Evolutionary conservation across 92 coral and sea anemone genomes (phyloP), one percentile per base, ranked within the genome.

Genomic region (Scolanthus callimorphus): DNA sequence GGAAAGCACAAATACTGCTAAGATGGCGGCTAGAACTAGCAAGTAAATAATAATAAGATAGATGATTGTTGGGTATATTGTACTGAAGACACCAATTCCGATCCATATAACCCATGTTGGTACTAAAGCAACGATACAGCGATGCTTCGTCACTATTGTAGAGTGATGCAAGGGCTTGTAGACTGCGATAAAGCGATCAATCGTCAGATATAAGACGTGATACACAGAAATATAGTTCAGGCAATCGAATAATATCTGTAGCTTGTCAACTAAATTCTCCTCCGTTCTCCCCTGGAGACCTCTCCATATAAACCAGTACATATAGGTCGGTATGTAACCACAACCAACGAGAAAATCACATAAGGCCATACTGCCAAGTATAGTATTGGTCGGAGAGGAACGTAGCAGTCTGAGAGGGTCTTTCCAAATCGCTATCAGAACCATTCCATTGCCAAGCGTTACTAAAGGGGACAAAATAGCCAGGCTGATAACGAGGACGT

Each of bases 321-420:
- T 2, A 15, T 34, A 34, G 13, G 45, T 9, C n/a, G 25, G 25
- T 17, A 51, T 31, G 25, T 27, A 50, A 2, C 17, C 3, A 11
- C 31, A 19, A 19, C 71, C 71, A 25, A 65, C 60, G 31, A 65
- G 39, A 17, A 65, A 52, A 49, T 52, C 71, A 26, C 71, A 31
- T 4, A 31, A n/a, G 17, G 71, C 71, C 71, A 65, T 65, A 23
- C 71, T 51, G 15, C 48, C 71, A 12, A 65, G 50, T 27, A 65
- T 65, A 30, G 52, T 65, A 38, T 50, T 52, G 17, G 71, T 49
- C 29, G 71, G 71, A 2, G 71, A 52, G 11, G 71, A 37, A 12
- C 71, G 71, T 28, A 65, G 60, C 27, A 49, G 71, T 51, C 51
- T 65, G 59, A 28, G 51, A 21, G 71, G 71, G 51, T 65, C 71